Evolutionary conservation across 2,113 vertebrate genomes (phyloP).

Genomic region (Phoenicopterus ruber): DNA sequence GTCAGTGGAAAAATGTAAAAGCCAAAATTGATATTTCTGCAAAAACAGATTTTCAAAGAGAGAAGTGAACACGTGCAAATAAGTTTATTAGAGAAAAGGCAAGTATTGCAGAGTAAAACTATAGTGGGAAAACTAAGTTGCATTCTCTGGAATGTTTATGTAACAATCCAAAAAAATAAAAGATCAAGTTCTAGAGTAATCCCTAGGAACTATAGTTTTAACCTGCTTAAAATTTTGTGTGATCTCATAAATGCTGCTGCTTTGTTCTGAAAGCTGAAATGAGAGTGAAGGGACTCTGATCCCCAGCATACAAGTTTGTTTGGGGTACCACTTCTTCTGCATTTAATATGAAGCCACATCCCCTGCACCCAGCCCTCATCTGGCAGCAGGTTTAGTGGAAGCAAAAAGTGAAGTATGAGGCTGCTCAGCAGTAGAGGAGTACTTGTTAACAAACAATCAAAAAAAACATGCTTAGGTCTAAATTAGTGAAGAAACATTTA

Average conservation of each 20-base stretch:
- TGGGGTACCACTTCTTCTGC: rapidly evolving
- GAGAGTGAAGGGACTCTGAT: background rate
- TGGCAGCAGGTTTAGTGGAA: background rate
- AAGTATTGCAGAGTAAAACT: background rate
- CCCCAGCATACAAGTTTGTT: background rate
- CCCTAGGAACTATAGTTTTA: background rate
- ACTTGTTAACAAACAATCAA: background rate
- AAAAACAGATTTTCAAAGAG: background rate
- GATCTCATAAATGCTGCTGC: background rate
- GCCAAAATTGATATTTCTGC: background rate
- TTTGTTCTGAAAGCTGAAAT: background rate
- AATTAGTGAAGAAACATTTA: background rate
- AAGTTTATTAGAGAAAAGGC: background rate
- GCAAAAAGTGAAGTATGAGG: background rate
- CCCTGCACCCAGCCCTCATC: background rate
- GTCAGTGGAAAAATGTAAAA: background rate
- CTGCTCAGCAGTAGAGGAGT: background rate
- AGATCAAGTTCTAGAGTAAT: background rate
- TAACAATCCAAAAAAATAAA: background rate
- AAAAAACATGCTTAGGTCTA: background rate
- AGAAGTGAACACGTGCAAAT: background rate
- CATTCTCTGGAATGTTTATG: background rate
- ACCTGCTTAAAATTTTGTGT: background rate
- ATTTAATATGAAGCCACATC: background rate
- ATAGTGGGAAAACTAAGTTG: background rate